Evolutionary conservation across 2,113 vertebrate genomes (phyloP).

Genomic region (Scomber scombrus): DNA sequence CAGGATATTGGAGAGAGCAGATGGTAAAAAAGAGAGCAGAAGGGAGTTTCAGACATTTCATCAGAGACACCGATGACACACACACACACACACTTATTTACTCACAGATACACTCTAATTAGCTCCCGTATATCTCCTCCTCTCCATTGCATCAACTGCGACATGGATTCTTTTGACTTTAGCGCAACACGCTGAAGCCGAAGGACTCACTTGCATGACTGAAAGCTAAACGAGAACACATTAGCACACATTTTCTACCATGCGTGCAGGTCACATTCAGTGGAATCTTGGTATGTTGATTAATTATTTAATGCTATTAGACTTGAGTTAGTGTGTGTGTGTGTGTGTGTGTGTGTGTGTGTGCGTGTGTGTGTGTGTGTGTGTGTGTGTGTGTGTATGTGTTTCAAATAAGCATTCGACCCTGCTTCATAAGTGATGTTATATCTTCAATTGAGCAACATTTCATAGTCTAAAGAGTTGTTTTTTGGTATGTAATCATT

Average conservation of each 20-base stretch:
- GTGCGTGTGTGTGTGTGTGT: not conserved
- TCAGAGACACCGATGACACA: not conserved
- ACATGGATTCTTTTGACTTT: slow-evolving; percentile 27
- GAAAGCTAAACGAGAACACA: slow-evolving; percentile 4
- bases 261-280: slow-evolving; percentile 19
- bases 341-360: not conserved
- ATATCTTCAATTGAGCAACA: not conserved
- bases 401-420: slow-evolving; percentile 4
- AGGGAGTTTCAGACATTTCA: not conserved
- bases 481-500: not conserved
- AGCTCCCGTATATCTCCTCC: slow-evolving; percentile 4
- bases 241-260: slow-evolving; percentile 15
- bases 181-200: not conserved
- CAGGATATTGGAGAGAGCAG: slow-evolving; percentile 26
- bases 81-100: slow-evolving; percentile 34
- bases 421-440: not conserved
- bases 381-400: not conserved
- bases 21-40: slow-evolving; percentile 18
- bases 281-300: slow-evolving; percentile 9
- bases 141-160: not conserved
- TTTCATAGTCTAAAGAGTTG: not conserved
- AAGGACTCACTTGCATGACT: not conserved
- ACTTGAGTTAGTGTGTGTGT: not conserved
- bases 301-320: slow-evolving; percentile 47
- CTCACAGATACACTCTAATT: slow-evolving; percentile 30